These are phyloP conservation scores for Coecobrya sp. DNA, from an alignment of 2,888 invertebrate genomes.

Conservation along the genomic window DNA sequence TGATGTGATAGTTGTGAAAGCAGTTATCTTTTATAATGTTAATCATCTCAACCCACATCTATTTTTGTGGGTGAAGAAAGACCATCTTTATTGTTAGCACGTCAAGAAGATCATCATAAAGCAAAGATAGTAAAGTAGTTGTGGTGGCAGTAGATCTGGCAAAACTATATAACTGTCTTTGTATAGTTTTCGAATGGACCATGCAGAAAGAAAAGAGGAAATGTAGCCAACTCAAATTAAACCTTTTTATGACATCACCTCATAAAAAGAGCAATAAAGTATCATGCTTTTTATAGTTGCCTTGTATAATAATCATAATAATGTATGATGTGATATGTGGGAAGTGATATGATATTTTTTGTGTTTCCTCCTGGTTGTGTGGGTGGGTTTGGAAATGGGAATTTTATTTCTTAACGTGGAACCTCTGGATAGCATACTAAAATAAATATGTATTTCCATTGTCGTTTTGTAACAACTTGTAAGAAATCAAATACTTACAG, in stretches of 20 bases:
- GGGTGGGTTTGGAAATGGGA: not conserved
- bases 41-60: not conserved
- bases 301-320: not conserved
- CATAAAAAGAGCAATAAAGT: conserved; percentile 20
- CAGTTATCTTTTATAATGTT: conserved; percentile 4
- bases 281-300: conserved; percentile 7
- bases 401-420: not conserved
- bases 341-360: not conserved
- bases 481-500: not conserved
- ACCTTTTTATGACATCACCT: conserved; percentile 14
- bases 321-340: not conserved
- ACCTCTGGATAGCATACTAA: not conserved
- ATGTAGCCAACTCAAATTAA: not conserved
- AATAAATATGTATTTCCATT: not conserved
- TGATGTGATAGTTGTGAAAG: not conserved
- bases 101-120: conserved; percentile 18
- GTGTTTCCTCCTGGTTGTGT: not conserved
- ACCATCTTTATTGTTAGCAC: conserved; percentile 1
- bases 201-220: not conserved
- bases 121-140: not conserved
- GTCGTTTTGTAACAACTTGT: not conserved
- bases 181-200: not conserved
- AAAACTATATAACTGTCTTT: not conserved
- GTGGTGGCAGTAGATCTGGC: not conserved
- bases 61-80: not conserved